Base-by-base conservation (phyloP, 64 coral and sea anemone genomes). In the Stylophora pistillata region DNA sequence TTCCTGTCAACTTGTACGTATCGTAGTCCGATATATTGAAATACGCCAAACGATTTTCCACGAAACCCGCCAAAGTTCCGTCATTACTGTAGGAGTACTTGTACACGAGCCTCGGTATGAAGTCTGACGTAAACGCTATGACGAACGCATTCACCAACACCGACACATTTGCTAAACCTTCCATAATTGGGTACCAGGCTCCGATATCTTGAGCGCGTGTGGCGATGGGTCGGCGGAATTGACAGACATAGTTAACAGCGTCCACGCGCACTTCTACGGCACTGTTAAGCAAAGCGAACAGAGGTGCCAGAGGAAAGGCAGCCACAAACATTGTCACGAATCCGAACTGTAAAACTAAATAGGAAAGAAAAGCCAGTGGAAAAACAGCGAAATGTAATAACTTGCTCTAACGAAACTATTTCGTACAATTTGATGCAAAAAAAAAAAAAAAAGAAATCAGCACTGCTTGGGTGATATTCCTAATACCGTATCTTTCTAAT, bases 271-370 rank as follows among this genome's bases (percentile, higher is more conserved):
- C 58, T 47, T 98, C 96, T 58, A 98, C 56, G 13, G 88, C 82
- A 55, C 89, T 90, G 76, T 98, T 98, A 37, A 98, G 71, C 41
- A 98, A 91, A 15, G 96, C 90, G 74, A 98, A 95, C 17, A 98
- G 93, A 1, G 96, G 96, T 0, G 96, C 96, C 47, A 98, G 81
- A 32, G 96, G 96, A 70, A 98, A 98, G 13, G 96, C 93, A 17
- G 96, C 96, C 13, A 98, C 96, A 85, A 98, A 98, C 96, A 98
- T 98, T 30, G 96, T 98, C 74, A 98, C 96, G 61, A 98, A 98
- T 33, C 96, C 96, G 87, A 93, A 98, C 76, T 98, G 96, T 56
- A 98, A 84, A 7, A 98, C 96, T 98, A 61, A 93, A 74, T 17
- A 76, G 25, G 34, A 58, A 74, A 78, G 12, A 87, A 5, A 20